These are phyloP conservation scores for Eilema sororculum DNA, from an alignment of 2,888 invertebrate species.

Conservation along the genomic window DNA sequence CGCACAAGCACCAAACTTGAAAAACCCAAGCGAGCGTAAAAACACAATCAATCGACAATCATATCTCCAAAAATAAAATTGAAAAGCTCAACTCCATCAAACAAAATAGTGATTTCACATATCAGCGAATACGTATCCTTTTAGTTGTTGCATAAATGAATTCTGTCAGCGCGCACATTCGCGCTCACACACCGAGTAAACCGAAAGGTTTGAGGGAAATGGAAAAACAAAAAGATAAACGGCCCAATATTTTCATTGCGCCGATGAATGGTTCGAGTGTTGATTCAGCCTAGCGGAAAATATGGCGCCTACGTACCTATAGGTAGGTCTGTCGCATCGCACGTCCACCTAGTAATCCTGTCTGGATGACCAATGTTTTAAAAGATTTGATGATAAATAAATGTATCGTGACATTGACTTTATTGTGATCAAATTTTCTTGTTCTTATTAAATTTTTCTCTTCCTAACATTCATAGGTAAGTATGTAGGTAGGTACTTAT, in stretches of 20 bases:
- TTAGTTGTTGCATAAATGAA: constrained; percentile 76
- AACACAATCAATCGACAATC: constrained; percentile 38
- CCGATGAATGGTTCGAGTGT: constrained; percentile 76
- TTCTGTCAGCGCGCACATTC: constrained; percentile 73
- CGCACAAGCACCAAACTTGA: background rate
- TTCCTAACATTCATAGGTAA: background rate
- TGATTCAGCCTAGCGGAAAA: constrained; percentile 79
- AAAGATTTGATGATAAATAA: constrained; percentile 48
- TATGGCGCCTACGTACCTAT: constrained; percentile 57
- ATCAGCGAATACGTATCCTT: constrained; percentile 71
- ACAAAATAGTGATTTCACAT: constrained; percentile 78
- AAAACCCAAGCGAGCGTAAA: constrained; percentile 24
- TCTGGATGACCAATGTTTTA: constrained; percentile 63
- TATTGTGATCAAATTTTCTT: background rate
- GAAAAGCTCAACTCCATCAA: constrained; percentile 58
- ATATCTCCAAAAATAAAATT: constrained; percentile 52
- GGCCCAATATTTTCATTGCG: constrained; percentile 81
- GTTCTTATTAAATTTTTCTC: background rate
- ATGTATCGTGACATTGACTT: constrained; percentile 35
- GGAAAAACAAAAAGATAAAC: constrained; percentile 78
- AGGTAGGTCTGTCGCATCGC: constrained; percentile 33
- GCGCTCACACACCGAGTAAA: constrained; percentile 63
- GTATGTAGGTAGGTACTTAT: too few relatives aligned
- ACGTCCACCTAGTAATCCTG: constrained; percentile 49
- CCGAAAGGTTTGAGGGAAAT: constrained; percentile 61